Evolutionary conservation across 2,797 vertebrate genomes (phyloP), one percentile per base, ranked within the genome.

Genomic region (Coreius guichenoti): DNA sequence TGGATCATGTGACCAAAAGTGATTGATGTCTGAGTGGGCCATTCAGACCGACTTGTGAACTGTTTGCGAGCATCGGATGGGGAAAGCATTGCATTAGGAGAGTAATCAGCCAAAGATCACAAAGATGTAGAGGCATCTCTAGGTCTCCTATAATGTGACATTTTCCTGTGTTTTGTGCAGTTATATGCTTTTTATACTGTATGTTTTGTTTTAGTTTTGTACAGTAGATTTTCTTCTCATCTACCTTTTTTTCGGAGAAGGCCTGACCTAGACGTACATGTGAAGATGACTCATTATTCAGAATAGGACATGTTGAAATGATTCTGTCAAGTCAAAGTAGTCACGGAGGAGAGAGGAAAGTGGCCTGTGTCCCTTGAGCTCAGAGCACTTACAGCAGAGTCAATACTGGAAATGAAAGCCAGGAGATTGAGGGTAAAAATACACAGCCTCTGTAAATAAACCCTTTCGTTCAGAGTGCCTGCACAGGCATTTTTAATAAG

Each of bases 401-500:
- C 45, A 67, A 82, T 68, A 77, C 16, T 78, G 67, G 70, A 85
- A 80, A 73, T 81, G 56, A 54, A 82, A 84, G 45, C 56, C 67
- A 16, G 43, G 69, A 81, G 69, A 88, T 82, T 65, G 67, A 70
- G 54, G 56, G 51, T 90, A 88, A 89, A 90, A 88, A 89, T 85
- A 88, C 81, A 51, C 73, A 49, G 23, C 43, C 39, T 70, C 86
- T 87, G 85, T 86, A 92, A 92, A 90, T 90, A 89, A 85, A 73
- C 45, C 69, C 73, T 73, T 67, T 58, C 73, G 65, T 89, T 90
- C 61, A 80, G 67, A 83, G 86, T 86, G 69, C 87, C 87, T 88
- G 85, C 85, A 83, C 83, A 89, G 88, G 87, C 86, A 90, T 89
- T 90, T 89, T 90, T 87, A 76, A 90, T 87, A 85, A 89, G 81